phyloP scores from a whole-genome alignment of 2,797 vertebrate genomes.

The Merluccius polli region DNA sequence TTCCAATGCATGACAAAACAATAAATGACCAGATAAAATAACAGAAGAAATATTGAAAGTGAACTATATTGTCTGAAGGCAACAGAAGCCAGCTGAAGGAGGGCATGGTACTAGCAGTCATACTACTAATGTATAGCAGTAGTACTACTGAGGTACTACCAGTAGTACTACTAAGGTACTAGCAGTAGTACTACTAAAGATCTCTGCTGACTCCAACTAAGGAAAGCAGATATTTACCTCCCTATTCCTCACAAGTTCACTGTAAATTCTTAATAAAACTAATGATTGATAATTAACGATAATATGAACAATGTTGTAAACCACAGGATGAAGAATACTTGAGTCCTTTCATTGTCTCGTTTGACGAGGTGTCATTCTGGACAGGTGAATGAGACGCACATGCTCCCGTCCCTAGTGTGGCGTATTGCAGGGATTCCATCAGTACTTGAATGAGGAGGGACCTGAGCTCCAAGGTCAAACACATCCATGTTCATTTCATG shows the following conservation, averaged over 20 bases:
- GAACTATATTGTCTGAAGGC: conserved; percentile 5
- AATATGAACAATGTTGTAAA: neutral
- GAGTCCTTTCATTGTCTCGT: neutral
- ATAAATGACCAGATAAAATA: conserved; percentile 42
- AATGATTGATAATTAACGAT: neutral
- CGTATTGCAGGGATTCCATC: neutral
- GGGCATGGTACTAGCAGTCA: conserved; percentile 11
- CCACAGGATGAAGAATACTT: neutral
- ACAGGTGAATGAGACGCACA: neutral
- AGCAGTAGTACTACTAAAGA: neutral
- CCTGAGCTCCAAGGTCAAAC: neutral
- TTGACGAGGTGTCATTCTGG: neutral
- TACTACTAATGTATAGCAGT: neutral
- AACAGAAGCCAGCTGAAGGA: conserved; percentile 12
- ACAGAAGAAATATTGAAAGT: conserved; percentile 15
- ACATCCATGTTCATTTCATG: neutral
- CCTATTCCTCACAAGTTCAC: neutral
- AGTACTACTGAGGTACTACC: neutral
- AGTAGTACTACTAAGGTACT: neutral
- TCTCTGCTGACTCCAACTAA: neutral
- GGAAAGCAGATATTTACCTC: neutral
- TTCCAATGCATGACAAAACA: conserved; percentile 56
- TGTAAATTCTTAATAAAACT: neutral
- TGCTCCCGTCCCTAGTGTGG: neutral
- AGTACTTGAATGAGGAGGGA: neutral